phyloP scores from a whole-genome alignment of 2,797 vertebrate species.

The Limosa lapponica region DNA sequence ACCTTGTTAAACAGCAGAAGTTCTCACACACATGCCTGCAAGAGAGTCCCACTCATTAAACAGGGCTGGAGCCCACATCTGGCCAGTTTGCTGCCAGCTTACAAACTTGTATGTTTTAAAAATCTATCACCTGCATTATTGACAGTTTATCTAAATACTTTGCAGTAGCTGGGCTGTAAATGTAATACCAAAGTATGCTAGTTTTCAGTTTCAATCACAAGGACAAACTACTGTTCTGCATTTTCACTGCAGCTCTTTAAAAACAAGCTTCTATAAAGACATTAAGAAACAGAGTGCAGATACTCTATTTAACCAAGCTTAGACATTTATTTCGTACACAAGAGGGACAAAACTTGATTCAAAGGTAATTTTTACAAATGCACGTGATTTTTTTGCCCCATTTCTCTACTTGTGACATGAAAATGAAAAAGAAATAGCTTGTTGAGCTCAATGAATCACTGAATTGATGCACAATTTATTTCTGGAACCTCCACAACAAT shows the following conservation, averaged over 20 bases:
- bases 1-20: background rate
- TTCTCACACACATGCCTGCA: background rate
- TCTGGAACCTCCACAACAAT: background rate
- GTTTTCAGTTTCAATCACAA: background rate
- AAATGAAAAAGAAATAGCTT: background rate
- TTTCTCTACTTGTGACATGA: background rate
- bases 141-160: background rate
- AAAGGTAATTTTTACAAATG: background rate
- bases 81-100: background rate
- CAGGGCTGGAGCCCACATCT: background rate
- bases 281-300: background rate
- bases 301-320: background rate
- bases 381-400: accelerated
- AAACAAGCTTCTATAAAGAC: background rate
- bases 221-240: background rate
- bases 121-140: background rate
- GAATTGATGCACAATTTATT: background rate
- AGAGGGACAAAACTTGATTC: background rate
- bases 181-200: background rate
- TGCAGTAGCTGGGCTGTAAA: background rate
- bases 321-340: background rate
- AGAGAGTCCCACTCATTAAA: background rate
- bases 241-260: background rate
- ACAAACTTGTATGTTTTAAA: background rate
- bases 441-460: background rate